Evolutionary conservation across 2,113 vertebrate genomes (phyloP).

Genomic region (Cervus canadensis): DNA sequence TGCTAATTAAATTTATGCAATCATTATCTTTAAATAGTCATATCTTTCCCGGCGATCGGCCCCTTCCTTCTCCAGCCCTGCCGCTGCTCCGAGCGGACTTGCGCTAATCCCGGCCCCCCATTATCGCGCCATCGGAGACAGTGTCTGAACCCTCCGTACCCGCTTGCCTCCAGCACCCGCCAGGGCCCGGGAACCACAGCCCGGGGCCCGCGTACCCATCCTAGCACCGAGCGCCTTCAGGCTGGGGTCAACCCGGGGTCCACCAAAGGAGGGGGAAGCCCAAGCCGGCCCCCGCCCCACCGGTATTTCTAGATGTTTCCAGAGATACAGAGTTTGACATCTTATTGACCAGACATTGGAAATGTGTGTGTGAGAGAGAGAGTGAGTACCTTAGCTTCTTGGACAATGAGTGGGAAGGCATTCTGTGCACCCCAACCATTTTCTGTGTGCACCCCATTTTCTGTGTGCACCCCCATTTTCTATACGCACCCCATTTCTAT

Average conservation of each 20-base stretch:
- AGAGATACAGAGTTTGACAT: background rate
- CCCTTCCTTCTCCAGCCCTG: slow-evolving; percentile 76
- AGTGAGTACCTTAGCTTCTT: background rate
- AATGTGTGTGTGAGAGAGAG: background rate
- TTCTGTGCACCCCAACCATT: background rate
- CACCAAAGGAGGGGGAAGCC: background rate
- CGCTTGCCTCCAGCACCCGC: slow-evolving; percentile 4
- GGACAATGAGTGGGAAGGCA: background rate
- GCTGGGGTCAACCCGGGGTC: background rate
- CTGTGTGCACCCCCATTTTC: background rate
- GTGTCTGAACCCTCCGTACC: background rate
- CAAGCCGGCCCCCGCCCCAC: background rate
- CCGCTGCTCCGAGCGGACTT: slow-evolving; percentile 65
- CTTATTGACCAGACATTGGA: background rate
- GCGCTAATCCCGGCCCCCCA: slow-evolving; percentile 76
- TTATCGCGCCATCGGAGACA: slow-evolving; percentile 76
- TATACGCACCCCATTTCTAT: background rate
- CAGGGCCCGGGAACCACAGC: background rate
- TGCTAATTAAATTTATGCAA: slow-evolving; percentile 99
- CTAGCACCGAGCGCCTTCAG: background rate
- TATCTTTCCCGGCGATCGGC: slow-evolving; percentile 92
- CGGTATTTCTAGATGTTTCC: background rate
- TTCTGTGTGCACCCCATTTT: background rate
- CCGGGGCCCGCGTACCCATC: background rate
- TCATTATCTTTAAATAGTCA: slow-evolving; percentile 99